phyloP scores from a whole-genome alignment of 2,888 invertebrate species.

The Ganaspis brasiliensis region DNA sequence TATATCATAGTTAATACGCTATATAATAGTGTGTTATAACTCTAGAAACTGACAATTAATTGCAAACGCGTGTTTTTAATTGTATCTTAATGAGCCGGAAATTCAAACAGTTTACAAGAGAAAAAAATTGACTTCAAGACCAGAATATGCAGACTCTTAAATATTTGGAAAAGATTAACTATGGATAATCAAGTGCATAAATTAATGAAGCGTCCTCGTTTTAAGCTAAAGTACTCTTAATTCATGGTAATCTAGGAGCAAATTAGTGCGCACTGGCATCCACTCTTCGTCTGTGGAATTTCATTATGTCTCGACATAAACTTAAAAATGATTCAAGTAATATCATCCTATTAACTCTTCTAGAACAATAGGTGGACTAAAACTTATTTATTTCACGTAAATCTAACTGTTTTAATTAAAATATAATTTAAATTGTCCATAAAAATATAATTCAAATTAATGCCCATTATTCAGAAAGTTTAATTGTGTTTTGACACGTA shows the following conservation, averaged over 20 bases:
- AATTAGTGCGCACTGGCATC: constrained; percentile 63
- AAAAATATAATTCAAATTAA: no score
- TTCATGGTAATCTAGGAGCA: constrained; percentile 63
- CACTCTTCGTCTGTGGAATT: constrained; percentile 64
- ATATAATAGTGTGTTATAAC: not conserved
- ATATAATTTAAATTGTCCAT: no score
- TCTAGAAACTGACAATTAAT: not conserved
- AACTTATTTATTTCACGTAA: not conserved
- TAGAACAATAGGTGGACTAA: not conserved
- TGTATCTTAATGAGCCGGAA: not conserved
- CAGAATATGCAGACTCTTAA: constrained; percentile 3
- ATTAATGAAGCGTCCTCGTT: constrained; percentile 55
- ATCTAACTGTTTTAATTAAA: no score
- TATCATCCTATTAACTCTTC: not conserved
- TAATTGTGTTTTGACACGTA: not conserved
- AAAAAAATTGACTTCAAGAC: not conserved
- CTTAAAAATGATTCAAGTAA: constrained; percentile 54
- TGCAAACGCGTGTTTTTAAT: not conserved
- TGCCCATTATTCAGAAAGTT: not conserved
- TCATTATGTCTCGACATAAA: constrained; percentile 62
- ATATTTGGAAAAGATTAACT: constrained; percentile 33
- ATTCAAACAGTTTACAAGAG: not conserved
- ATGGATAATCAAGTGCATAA: constrained; percentile 45
- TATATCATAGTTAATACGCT: not conserved
- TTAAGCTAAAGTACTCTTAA: constrained; percentile 59